phyloP scores from a whole-genome alignment of 2,888 invertebrate genomes.

The Ommatoiulus sabulosus region DNA sequence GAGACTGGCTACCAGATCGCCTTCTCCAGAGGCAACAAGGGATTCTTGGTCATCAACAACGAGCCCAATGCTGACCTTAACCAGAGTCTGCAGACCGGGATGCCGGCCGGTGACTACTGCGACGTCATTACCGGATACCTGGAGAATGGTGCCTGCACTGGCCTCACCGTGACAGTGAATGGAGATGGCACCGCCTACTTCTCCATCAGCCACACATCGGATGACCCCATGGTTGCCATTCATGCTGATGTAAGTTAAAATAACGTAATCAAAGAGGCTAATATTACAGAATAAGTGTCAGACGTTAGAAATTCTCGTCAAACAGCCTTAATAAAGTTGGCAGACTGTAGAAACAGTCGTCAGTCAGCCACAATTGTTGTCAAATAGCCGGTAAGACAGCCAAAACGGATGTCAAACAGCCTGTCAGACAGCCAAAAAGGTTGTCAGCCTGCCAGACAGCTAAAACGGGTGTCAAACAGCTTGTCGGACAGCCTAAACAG shows the following conservation, averaged over 20 bases:
- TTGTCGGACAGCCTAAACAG: no score
- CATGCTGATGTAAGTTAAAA: conserved; percentile 70
- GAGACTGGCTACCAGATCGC: conserved; percentile 64
- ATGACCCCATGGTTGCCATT: conserved; percentile 80
- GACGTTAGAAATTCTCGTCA: no score
- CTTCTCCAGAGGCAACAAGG: conserved; percentile 66
- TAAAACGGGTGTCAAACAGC: no score
- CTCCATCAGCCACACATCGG: conserved; percentile 67
- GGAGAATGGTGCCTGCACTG: conserved; percentile 74
- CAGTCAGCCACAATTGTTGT: no score
- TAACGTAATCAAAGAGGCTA: no score
- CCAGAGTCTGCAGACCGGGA: conserved; percentile 67
- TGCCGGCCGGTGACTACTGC: conserved; percentile 80
- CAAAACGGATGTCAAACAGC: no score
- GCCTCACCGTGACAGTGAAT: conserved; percentile 75
- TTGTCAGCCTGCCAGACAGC: no score
- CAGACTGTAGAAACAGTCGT: no score
- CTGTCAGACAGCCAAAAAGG: no score
- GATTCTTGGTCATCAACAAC: conserved; percentile 67
- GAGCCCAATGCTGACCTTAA: conserved; percentile 61
- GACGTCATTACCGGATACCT: conserved; percentile 82
- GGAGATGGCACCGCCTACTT: conserved; percentile 74
- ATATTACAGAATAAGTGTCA: no score
- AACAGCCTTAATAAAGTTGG: no score
- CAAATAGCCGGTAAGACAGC: no score